Evolutionary conservation across 2,888 invertebrate species (phyloP), one percentile per base, ranked within the genome.

Genomic region (Platycheirus rosarum): DNA sequence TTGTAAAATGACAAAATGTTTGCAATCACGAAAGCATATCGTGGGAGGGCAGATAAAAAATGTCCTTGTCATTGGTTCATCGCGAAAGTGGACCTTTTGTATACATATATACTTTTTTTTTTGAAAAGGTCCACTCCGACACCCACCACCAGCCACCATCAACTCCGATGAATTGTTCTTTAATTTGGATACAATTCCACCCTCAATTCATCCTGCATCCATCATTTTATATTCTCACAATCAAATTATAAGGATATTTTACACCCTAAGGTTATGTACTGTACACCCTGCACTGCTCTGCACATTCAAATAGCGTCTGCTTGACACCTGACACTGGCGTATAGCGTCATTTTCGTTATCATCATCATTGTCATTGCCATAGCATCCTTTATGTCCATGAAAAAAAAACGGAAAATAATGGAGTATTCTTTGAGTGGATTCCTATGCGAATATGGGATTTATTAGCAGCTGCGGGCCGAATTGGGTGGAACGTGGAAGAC

Each of bases 341-440:
- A 66, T 75, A 44, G 80, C 11, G 37, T 46, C 66, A 14, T 71
- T 65, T 35, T 63, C 51, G 37, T 51, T 70, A 80, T 80, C 75
- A 70, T 80, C 75, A 70, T 48, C 70, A 65, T 51, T 60, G 57
- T 70, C 70, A 63, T 75, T 65, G 26, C 57, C 44, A 66, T 66
- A 60, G 70, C 63, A 76, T 75, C 70, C 80, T 62, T 70, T 62
- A 60, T 70, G 75, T 60, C 65, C 53, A 63, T 55, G 65, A 32
- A 49, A 51, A 37, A 49, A 37, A 5, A 46, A 63, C 75, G 71
- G 32, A 70, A 76, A 80, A 80, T 80, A 80, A 80, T 80, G 65
- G 80, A 80, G 80, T 75, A 75, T 42, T 57, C 75, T 60, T 65
- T 75, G 70, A 75, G 80, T 80, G 76, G 80, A 80, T 75, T 80